Conservation (phyloP, 2,797 vertebrate genomes). For the Dipus sagitta region DNA sequence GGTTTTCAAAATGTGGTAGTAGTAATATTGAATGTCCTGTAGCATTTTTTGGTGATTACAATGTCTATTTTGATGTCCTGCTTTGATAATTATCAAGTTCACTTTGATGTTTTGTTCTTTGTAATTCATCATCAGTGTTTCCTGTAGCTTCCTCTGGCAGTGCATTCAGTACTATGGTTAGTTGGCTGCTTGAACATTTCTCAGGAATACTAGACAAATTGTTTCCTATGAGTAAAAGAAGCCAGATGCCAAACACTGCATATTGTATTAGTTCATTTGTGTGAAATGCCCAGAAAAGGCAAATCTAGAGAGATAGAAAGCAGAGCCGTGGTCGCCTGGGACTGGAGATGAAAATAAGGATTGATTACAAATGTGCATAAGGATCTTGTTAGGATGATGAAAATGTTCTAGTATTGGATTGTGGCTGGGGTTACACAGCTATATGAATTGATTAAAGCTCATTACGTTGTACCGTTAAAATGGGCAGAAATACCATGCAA, state of each 20-base stretch:
- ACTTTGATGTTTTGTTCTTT: not conserved
- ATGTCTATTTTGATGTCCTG: not conserved
- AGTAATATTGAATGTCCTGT: not conserved
- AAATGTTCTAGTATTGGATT: not conserved
- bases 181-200: not conserved
- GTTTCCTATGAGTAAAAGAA: constrained; percentile 7
- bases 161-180: not conserved
- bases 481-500: not conserved
- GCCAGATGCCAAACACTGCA: not conserved
- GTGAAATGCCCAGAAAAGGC: not conserved
- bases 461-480: not conserved
- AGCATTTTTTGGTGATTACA: not conserved
- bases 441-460: not conserved
- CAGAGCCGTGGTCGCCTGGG: not conserved
- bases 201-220: not conserved
- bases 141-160: not conserved
- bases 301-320: not conserved
- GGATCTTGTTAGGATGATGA: not conserved
- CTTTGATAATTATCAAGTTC: not conserved
- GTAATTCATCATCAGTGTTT: not conserved
- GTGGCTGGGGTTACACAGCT: not conserved
- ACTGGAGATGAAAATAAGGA: not conserved
- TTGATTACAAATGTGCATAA: not conserved
- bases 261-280: not conserved
- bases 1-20: not conserved